Evolutionary conservation across 37 sponge, comb jelly and placozoan genomes (phyloP).

Genomic region (Chondrilla cf. caribensis): DNA sequence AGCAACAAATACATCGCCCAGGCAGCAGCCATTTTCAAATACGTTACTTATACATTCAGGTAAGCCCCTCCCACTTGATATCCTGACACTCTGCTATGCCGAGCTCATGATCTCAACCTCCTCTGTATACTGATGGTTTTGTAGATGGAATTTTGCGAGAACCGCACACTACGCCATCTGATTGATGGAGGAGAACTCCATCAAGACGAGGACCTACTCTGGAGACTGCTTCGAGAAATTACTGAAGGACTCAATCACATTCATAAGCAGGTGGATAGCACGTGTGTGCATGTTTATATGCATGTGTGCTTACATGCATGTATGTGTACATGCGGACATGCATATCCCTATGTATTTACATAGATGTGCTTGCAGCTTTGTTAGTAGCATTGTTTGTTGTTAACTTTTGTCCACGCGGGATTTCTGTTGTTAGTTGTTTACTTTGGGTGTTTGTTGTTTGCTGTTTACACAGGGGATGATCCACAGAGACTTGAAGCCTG

Average conservation of each 20-base stretch:
- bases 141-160: conserved; percentile 99
- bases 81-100: too few species aligned
- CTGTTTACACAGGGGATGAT: conserved; percentile 68
- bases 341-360: background rate
- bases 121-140: too few species aligned
- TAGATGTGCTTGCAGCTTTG: too few species aligned
- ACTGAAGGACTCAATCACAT: conserved; percentile 93
- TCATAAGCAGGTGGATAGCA: conserved; percentile 65
- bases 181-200: conserved; percentile 72
- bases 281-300: background rate
- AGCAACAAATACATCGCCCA: too few species aligned
- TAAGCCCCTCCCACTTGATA: background rate
- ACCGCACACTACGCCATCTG: conserved; percentile 80
- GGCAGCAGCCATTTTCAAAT: background rate
- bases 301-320: background rate
- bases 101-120: too few species aligned
- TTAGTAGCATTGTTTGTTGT: too few species aligned
- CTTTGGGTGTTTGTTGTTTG: too few species aligned
- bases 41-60: conserved; percentile 24
- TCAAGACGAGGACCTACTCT: conserved; percentile 52
- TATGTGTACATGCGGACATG: background rate
- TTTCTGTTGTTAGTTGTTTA: too few species aligned
- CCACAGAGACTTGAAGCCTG: conserved; percentile 96
- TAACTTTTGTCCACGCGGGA: too few species aligned
- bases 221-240: conserved; percentile 88